Evolutionary conservation across 2,113 vertebrate species (phyloP), one percentile per base, ranked within the genome.

Genomic region (Tragelaphus strepsiceros): DNA sequence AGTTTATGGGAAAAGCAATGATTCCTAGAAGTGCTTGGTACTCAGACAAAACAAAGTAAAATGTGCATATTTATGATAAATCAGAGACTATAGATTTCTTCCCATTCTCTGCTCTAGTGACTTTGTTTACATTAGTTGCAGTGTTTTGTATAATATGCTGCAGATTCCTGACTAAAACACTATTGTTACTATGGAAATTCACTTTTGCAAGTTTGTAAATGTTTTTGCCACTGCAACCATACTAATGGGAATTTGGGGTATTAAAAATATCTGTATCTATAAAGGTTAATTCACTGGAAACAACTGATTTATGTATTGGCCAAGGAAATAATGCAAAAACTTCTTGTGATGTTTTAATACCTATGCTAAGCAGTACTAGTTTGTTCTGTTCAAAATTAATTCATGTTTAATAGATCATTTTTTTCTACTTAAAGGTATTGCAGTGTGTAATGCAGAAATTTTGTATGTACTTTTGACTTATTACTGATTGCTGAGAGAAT

Each of bases 151-250:
- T 96, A 94, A 56, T 85, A 85, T 61, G 91, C 97, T 98, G 93
- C 96, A 97, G 98, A 98, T 86, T 97, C 58, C 53, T 96, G 43
- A 85, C 32, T 91, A 24, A 89, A 54, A 91, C 81, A 83, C 85
- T 98, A 80, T 58, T 95, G 86, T 96, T 97, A 94, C 22, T 3
- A 2, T 96, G 46, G 62, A 89, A 95, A 96, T 97, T 98, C 98
- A 96, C 96, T 98, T 99, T 98, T 98, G 95, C 96, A 98, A 90
- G 97, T 97, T 97, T 96, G 95, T 97, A 98, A 98, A 97, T 98
- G 96, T 98, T 98, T 97, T 98, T 98, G 98, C 96, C 97, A 90
- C 97, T 98, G 96, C 97, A 98, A 98, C 92, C 95, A 95, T 95
- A 87, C 59, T 97, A 97, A 87, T 97, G 96, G 97, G 96, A 98